Percentiles rank a stretch among this genome's conserved stretches.
These are phyloP conservation scores for Rhagonycha fulva DNA, from an alignment of 2,888 invertebrate genomes.

Conservation along the genomic window DNA sequence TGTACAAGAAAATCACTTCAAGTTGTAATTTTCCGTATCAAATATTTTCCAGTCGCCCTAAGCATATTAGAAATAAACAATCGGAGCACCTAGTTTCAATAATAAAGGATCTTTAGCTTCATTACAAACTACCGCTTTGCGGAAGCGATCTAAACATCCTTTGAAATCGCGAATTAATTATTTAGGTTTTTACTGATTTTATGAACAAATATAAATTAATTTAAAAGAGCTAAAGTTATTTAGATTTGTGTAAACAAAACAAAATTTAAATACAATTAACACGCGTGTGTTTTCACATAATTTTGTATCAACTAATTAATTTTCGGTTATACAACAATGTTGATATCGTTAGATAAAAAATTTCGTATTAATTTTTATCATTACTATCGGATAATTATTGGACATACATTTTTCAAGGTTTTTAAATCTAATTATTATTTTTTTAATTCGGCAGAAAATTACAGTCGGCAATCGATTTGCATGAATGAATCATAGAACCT, in stretches of 20 bases:
- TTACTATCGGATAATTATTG: background rate
- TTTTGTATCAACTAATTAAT: background rate
- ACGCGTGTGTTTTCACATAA: background rate
- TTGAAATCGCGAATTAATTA: too few relatives aligned
- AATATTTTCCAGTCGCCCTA: too few relatives aligned
- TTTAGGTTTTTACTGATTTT: too few relatives aligned
- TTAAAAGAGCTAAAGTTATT: background rate
- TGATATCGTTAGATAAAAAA: background rate
- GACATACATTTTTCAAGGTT: background rate
- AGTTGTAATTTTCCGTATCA: too few relatives aligned
- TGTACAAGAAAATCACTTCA: too few relatives aligned
- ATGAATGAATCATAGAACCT: background rate
- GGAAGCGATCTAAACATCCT: background rate
- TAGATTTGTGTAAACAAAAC: background rate
- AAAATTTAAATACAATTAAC: background rate
- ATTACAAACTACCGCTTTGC: background rate
- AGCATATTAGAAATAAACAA: background rate
- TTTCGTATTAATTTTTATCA: background rate
- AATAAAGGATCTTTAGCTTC: background rate
- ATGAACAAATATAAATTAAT: background rate
- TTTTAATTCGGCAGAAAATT: background rate
- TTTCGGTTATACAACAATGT: background rate
- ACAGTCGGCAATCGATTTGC: background rate
- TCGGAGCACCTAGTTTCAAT: background rate
- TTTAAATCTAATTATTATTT: background rate